Conservation (phyloP, 1,140 invertebrate species). For the Scylla paramamosain region DNA sequence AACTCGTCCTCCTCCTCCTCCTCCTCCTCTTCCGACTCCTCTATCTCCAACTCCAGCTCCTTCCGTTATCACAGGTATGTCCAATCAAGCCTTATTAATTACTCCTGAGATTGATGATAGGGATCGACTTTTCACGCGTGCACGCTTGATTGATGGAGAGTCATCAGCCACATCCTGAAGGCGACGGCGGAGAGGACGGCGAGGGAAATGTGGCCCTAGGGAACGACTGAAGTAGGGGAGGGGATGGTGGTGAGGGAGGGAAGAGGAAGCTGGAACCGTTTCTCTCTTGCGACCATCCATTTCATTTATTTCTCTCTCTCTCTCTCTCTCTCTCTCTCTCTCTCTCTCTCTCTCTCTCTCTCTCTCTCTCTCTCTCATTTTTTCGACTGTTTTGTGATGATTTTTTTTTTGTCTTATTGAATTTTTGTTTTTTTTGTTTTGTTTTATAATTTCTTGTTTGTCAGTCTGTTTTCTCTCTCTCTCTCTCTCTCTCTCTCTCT, state of each 20-base stretch:
- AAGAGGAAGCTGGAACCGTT: not conserved
- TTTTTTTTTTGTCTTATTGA: no score
- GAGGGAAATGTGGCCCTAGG: not conserved
- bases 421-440: no score
- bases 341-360: not conserved
- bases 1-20: not conserved
- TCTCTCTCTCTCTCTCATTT: no score
- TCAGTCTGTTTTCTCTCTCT: no score
- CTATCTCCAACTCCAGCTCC: not conserved
- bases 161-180: not conserved
- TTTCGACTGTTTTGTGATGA: no score
- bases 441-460: no score
- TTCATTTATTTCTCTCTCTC: not conserved
- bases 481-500: not conserved
- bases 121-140: not conserved
- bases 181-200: not conserved
- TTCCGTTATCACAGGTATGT: not conserved
- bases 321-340: constrained; percentile 10
- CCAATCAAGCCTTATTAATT: constrained; percentile 8
- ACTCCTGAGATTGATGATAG: not conserved
- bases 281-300: not conserved
- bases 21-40: not conserved
- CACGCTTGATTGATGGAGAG: not conserved
- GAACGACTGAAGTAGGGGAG: not conserved
- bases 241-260: not conserved